phyloP scores from a whole-genome alignment of 2,113 vertebrate species.

The Strigops habroptila region DNA sequence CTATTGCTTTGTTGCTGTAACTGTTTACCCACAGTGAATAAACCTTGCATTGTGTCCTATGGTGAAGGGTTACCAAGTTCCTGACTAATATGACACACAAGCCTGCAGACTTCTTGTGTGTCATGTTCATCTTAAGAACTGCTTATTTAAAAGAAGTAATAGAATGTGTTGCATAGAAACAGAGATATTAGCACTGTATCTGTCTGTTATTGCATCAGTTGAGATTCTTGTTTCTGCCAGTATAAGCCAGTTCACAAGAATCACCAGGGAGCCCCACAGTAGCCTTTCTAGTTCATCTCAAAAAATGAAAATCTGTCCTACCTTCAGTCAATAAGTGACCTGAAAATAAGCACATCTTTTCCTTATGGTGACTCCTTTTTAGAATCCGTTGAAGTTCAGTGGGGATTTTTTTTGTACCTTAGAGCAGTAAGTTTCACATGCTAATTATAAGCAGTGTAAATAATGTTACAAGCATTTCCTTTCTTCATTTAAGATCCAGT shows the following conservation, averaged over 20 bases:
- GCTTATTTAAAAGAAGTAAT: neutral
- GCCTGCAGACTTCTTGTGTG: neutral
- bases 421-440: neutral
- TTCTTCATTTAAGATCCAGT: conserved; percentile 2
- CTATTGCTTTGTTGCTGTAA: neutral
- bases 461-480: neutral
- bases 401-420: neutral
- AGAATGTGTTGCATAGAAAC: neutral
- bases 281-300: neutral
- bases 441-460: conserved; percentile 35
- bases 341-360: neutral
- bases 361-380: neutral
- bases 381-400: neutral
- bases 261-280: neutral
- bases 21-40: neutral
- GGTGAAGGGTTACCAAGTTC: neutral
- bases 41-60: neutral
- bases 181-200: neutral
- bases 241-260: neutral
- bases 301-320: neutral
- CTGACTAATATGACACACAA: neutral
- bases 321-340: neutral
- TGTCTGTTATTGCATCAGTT: neutral
- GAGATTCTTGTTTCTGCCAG: neutral
- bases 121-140: neutral